Percentiles rank a stretch among this genome's conserved stretches.
These are phyloP conservation scores for Misgurnus mizolepis DNA, from an alignment of 2,113 vertebrate genomes.

Conservation along the genomic window DNA sequence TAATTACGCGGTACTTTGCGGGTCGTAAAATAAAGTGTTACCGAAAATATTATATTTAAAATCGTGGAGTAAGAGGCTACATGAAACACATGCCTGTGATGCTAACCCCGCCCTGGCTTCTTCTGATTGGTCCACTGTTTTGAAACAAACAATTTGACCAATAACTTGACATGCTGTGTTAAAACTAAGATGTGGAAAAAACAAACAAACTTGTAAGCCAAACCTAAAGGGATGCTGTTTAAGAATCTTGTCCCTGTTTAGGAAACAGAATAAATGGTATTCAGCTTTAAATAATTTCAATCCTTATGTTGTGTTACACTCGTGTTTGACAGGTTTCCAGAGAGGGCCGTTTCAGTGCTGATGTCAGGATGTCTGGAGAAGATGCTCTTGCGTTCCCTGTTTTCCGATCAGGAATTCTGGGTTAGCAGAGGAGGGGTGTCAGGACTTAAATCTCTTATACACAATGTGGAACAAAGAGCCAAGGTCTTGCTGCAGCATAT, in stretches of 20 bases:
- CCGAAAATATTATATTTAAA: no score
- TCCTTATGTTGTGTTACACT: background rate
- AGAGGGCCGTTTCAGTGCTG: constrained; percentile 72
- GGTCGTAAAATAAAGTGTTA: no score
- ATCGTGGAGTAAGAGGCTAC: no score
- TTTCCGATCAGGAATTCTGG: constrained; percentile 84
- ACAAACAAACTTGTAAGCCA: no score
- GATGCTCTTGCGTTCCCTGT: constrained; percentile 81
- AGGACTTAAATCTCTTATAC: constrained; percentile 74
- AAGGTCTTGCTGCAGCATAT: constrained; percentile 79
- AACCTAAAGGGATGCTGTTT: no score
- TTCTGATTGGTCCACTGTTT: no score
- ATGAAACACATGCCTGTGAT: no score
- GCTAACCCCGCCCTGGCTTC: no score
- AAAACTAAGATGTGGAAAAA: no score
- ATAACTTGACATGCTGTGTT: no score
- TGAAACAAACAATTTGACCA: no score
- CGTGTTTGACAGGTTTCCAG: constrained; percentile 79
- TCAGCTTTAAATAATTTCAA: background rate
- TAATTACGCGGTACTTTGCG: no score
- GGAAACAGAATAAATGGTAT: background rate
- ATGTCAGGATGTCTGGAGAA: constrained; percentile 81
- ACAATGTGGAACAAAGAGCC: constrained; percentile 75
- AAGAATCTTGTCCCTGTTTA: background rate
- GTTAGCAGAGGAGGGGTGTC: constrained; percentile 72